Evolutionary conservation across 2,888 invertebrate genomes (phyloP), one percentile per base, ranked within the genome.

Genomic region (Drosophila maculinotata): DNA sequence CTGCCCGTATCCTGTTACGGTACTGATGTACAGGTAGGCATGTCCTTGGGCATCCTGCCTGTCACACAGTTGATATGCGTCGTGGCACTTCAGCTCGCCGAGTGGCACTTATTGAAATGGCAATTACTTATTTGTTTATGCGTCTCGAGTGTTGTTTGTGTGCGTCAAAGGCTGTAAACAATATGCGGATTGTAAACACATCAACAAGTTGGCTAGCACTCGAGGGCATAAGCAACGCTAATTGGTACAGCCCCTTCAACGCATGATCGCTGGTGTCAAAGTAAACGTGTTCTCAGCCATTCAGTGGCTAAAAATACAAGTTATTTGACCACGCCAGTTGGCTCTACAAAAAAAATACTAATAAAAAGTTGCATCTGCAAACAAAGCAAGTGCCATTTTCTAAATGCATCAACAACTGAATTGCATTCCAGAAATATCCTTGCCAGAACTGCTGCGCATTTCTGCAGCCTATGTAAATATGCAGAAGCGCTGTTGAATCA

Each of bases 71-170:
- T 44, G n/a, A 42, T 53, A 44, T 45, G 47, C 23, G 38, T 23
- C 48, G 41, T 54, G 66, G 33, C 54, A 15, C 42, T 54, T 63
- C 45, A 54, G 60, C 28, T 33, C 49, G 70, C 67, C 79, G 70
- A 79, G 70, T 45, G 56, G 12, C 65, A 76, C 76, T 73, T 74
- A 85, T 76, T 76, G 68, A 78, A 79, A 76, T 79, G 76, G 76
- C 70, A 82, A 68, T 73, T 70, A 76, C 63, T 62, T 71, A 79
- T 71, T 72, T 67, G 82, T 62, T 64, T 76, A 44, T 45, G 53
- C 31, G 47, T 26, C 65, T 78, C 57, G 26, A 65, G 60, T 31
- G 48, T 6, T 23, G 17, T 45, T 41, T 12, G n/a, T 10, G 28
- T 35, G 39, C 36, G 35, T 51, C 69, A 53, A 51, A 59, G 48